Percentiles rank a stretch among this genome's conserved stretches.
Conservation (phyloP, 1,140 invertebrate species). For the Leptinotarsa texana region DNA sequence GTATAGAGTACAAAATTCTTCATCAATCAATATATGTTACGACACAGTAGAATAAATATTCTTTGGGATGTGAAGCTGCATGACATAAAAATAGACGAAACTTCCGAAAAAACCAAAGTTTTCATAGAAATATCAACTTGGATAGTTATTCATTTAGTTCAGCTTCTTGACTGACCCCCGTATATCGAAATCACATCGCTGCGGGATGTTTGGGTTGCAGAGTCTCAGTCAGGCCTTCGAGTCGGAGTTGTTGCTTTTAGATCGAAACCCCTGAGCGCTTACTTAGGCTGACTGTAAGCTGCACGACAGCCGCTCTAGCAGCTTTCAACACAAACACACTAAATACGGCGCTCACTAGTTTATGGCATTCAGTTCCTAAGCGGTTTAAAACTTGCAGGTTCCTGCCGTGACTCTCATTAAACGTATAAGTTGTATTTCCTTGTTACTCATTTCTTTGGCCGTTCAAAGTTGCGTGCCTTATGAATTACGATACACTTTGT, state of each 20-base stretch:
- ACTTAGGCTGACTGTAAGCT: slow-evolving; percentile 5
- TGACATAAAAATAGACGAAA: too few relatives aligned
- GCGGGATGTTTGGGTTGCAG: slow-evolving; percentile 7
- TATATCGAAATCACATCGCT: neutral
- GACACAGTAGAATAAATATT: too few relatives aligned
- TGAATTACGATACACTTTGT: too few relatives aligned
- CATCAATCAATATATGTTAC: too few relatives aligned
- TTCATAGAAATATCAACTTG: too few relatives aligned
- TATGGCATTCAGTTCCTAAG: neutral
- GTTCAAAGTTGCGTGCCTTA: too few relatives aligned
- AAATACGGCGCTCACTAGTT: slow-evolving; percentile 2
- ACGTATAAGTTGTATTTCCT: neutral
- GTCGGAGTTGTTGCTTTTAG: slow-evolving; percentile 2
- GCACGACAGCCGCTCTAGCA: neutral
- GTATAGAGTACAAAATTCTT: too few relatives aligned
- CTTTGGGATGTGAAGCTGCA: too few relatives aligned
- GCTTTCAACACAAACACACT: slow-evolving; percentile 5
- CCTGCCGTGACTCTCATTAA: neutral
- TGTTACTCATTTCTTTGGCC: too few relatives aligned
- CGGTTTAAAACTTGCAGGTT: slow-evolving; percentile 3
- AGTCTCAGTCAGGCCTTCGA: neutral
- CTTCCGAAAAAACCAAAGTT: too few relatives aligned
- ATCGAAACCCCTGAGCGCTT: neutral
- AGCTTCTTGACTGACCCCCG: neutral
- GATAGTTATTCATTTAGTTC: too few relatives aligned